phyloP scores from a whole-genome alignment of 2,113 vertebrate species.

The Boulengeromyrus knoepffleri region DNA sequence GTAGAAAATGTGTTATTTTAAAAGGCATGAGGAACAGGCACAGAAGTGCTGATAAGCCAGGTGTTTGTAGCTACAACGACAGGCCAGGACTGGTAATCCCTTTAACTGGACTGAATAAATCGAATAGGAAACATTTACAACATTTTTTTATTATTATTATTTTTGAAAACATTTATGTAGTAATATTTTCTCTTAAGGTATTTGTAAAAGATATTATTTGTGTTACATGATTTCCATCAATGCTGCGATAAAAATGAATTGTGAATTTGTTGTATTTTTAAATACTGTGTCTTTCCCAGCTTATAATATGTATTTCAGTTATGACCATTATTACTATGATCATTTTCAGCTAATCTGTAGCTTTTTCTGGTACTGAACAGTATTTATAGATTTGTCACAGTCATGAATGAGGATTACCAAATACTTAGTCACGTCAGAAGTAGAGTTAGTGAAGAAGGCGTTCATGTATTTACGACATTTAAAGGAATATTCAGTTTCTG shows the following conservation, averaged over 20 bases:
- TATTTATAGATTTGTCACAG: neutral
- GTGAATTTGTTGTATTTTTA: neutral
- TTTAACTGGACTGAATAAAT: neutral
- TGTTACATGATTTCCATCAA: neutral
- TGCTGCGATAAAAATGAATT: neutral
- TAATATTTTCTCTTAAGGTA: neutral
- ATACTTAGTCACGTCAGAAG: neutral
- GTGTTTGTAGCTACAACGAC: neutral
- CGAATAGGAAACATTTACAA: neutral
- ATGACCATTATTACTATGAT: neutral
- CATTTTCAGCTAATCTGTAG: neutral
- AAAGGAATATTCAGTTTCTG: neutral
- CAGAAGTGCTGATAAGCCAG: neutral
- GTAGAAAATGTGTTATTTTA: neutral
- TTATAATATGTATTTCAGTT: neutral
- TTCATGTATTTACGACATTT: neutral
- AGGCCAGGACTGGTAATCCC: neutral
- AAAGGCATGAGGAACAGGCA: neutral
- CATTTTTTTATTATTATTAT: neutral
- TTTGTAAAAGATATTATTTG: neutral
- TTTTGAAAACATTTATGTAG: neutral
- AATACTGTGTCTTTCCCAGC: neutral
- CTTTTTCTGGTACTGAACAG: neutral
- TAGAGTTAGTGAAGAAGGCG: neutral
- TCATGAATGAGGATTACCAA: neutral